Base-by-base conservation (phyloP, 2,113 vertebrate genomes). In the Solea senegalensis region DNA sequence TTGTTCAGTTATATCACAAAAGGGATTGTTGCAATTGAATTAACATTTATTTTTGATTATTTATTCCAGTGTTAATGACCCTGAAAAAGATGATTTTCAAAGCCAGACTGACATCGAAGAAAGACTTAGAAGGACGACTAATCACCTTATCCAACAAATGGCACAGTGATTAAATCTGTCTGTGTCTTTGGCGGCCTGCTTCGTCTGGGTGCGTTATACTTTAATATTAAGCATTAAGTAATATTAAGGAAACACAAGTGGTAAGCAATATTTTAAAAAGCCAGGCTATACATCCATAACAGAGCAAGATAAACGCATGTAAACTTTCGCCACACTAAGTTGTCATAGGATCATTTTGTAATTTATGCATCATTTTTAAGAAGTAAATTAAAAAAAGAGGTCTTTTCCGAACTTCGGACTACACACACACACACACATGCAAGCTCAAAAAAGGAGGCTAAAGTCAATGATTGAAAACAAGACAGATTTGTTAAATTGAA, bases 401-500 rank as follows among this genome's bases (percentile, higher is more conserved):
- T 13, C 11, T 13, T 13, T 13, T 14, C 45, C 4, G 14, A 12
- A 12, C 9, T 13, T 48, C 11, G 10, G 8, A 12, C 14, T 12
- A 56, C 53, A 55, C 53, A 55, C n/a, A 52, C 51, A 26, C 21
- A 53, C 16, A 12, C 26, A 40, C 49, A 27, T 43, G 66, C 14
- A 50, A 12, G 12, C 46, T 10, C 45, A 39, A n/a, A 21, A 49
- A 55, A 82, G 63, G 65, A 72, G 57, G 55, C 55, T 69, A 55
- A 60, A 76, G 79, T 87, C 80, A 83, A 77, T 87, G 69, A 72
- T 28, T 16, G 58, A 57, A 73, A 74, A 66, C 51, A 72, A 78
- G 78, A 83, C 72, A 56, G 65, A 78, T 74, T 80, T 86, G 86
- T 80, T 73, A 66, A 80, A 89, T 82, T 90, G 74, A 49, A 85